These are phyloP conservation scores for Hemichromis elongatus DNA, from an alignment of 2,113 vertebrate species.

Conservation along the genomic window DNA sequence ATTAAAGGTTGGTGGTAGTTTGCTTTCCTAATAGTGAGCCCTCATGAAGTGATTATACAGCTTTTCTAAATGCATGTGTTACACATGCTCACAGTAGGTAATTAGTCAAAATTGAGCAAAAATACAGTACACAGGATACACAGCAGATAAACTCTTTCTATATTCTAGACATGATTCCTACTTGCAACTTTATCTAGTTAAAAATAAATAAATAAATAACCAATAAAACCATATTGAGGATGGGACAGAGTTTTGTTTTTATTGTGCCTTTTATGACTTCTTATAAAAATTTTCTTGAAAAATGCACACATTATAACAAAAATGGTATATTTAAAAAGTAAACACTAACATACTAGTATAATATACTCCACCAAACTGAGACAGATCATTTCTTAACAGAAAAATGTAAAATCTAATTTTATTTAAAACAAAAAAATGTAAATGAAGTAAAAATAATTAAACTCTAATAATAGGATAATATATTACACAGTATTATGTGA, in stretches of 20 bases:
- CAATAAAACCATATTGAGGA: neutral
- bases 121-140: too few species aligned
- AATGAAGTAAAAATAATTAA: neutral
- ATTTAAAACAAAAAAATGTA: neutral
- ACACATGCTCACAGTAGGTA: neutral
- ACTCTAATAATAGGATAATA: fast-evolving
- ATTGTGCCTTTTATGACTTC: neutral
- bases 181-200: slow-evolving; percentile 12
- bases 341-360: neutral
- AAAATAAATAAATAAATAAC: neutral
- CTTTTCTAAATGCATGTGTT: neutral
- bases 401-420: neutral
- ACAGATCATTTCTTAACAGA: neutral
- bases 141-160: neutral
- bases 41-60: neutral
- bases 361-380: neutral
- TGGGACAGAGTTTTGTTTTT: neutral
- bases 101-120: neutral
- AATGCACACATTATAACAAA: neutral
- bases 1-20: too few species aligned
- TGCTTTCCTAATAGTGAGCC: neutral
- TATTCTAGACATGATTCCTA: neutral
- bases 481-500: neutral
- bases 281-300: neutral
- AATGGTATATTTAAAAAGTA: neutral